These are phyloP conservation scores for Macquaria australasica DNA, from an alignment of 2,113 vertebrate genomes.

Conservation along the genomic window DNA sequence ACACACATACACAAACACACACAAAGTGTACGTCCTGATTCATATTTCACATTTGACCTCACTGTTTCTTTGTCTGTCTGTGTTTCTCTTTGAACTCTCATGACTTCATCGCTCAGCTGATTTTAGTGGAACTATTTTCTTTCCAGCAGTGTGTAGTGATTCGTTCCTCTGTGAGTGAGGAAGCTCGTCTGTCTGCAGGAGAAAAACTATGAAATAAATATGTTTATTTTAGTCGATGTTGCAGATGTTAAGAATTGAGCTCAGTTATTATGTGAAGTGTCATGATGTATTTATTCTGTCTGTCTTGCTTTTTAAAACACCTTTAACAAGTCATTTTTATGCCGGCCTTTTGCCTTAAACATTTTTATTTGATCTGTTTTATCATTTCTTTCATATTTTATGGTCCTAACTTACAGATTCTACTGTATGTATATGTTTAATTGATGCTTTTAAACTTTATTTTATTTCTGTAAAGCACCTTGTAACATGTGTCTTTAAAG, in stretches of 20 bases:
- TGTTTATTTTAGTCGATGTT: background rate
- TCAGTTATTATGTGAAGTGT: background rate
- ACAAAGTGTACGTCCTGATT: conserved; percentile 10
- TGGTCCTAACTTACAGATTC: background rate
- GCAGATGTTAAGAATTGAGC: background rate
- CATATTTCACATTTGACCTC: conserved; percentile 34
- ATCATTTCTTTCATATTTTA: background rate
- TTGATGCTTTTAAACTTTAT: background rate
- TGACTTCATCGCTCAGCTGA: conserved; percentile 26
- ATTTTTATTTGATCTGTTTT: background rate
- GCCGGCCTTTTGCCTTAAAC: background rate
- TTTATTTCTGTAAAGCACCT: background rate
- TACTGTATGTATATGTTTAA: background rate
- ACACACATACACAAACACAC: conserved; percentile 16
- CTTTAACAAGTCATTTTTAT: too few relatives aligned
- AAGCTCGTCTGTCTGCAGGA: background rate
- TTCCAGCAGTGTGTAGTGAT: background rate
- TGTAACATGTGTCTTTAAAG: too few relatives aligned
- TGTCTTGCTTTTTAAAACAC: too few relatives aligned
- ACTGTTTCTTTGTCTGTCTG: conserved; percentile 10
- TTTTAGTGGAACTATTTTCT: background rate
- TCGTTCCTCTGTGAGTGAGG: background rate
- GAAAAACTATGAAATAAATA: background rate
- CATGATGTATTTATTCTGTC: background rate
- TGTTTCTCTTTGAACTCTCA: conserved; percentile 21